Base-by-base conservation (phyloP, 2,113 vertebrate species). In the Nanger granti region DNA sequence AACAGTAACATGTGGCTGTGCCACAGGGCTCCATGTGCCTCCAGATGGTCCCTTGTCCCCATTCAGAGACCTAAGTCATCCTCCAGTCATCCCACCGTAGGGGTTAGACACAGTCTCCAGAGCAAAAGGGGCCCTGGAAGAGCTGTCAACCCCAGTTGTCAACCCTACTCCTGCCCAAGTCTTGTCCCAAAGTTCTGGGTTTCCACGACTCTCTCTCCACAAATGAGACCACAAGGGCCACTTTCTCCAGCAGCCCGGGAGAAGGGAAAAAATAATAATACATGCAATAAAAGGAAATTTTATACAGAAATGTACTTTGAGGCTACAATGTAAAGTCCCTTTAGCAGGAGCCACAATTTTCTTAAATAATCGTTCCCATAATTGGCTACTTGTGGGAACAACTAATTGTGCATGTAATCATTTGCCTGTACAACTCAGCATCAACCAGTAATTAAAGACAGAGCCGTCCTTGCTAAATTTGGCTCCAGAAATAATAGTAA, bases 321-420 rank as follows among this genome's bases (percentile, higher is more conserved):
- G 96, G 90, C 96, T 76, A 95, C 37, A 0, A 95, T 89, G 47
- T 89, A 97, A 97, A 97, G 97, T 96, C 92, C 93, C 95, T 96
- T 95, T 93, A 98, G 98, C 93, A 97, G 97, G 98, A 98, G 95
- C 97, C 97, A 97, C 96, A 98, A 98, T 98, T 98, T 98, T 98
- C 98, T 98, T 98, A 98, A 98, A 98, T 98, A 98, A 98, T 98
- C 93, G 11, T 98, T 98, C 98, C 96, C 98, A 97, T 98, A 98
- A 98, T 98, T 98, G 98, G 98, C 97, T 98, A 97, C 98, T 98
- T 98, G 97, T 98, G 98, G 98, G 98, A 98, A 98, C 98, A 98
- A 98, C 98, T 98, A 98, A 98, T 98, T 98, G 98, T 97, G 96
- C 98, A 97, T 98, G 97, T 96, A 98, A 98, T 98, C 98, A 98